Percentiles rank a stretch among this genome's conserved stretches.
phyloP scores from a whole-genome alignment of 2,113 vertebrate species.

The Pholis gunnellus region DNA sequence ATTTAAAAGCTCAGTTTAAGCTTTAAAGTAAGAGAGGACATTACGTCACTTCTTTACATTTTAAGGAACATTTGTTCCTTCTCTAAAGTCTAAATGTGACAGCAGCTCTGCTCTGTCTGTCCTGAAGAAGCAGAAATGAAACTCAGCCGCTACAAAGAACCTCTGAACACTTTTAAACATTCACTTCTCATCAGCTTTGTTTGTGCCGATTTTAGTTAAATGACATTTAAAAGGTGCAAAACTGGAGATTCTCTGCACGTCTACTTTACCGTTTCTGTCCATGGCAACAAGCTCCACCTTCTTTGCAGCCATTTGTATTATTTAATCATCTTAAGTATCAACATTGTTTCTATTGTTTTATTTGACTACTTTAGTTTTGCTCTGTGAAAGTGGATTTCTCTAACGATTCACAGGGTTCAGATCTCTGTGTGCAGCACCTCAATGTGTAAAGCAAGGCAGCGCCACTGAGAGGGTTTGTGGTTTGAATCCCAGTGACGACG shows the following conservation, averaged over 20 bases:
- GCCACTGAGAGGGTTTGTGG: neutral
- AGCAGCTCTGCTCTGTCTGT: neutral
- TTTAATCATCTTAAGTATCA: neutral
- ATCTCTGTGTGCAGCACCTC: neutral
- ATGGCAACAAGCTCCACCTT: neutral
- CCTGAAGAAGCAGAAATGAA: constrained; percentile 4
- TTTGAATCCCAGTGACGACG: neutral
- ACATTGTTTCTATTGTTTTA: neutral
- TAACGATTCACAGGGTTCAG: neutral
- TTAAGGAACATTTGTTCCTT: neutral
- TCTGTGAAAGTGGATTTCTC: neutral
- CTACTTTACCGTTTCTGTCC: neutral
- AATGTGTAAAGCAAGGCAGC: neutral
- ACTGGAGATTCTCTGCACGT: neutral
- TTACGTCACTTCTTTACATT: neutral
- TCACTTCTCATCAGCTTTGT: neutral
- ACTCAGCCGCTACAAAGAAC: neutral
- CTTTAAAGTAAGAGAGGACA: neutral
- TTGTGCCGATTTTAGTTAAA: neutral
- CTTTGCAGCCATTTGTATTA: neutral
- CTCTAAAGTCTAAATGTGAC: neutral
- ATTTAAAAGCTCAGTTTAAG: neutral
- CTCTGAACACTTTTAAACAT: neutral
- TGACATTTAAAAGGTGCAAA: neutral
- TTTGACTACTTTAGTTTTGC: neutral